These are phyloP conservation scores for Tetranychus piercei DNA, from an alignment of 2,888 invertebrate genomes.

Conservation along the genomic window DNA sequence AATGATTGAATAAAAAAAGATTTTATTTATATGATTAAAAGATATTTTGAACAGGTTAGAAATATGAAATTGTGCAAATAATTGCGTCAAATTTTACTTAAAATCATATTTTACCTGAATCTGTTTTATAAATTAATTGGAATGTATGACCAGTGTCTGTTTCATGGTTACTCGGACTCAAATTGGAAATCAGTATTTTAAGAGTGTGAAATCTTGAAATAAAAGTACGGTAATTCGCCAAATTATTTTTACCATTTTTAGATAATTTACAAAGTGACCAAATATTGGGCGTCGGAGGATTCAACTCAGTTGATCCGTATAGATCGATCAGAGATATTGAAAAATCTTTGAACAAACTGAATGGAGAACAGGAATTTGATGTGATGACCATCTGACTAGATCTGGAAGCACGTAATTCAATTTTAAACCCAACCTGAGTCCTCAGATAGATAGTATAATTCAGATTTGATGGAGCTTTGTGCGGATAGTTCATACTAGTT, in stretches of 20 bases:
- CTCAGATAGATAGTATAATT: constrained; percentile 30
- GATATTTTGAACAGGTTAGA: too few species aligned
- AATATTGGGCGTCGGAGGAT: constrained; percentile 13
- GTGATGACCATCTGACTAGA: background rate
- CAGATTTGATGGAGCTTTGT: constrained; percentile 37
- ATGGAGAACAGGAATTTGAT: background rate
- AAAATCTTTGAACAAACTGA: background rate
- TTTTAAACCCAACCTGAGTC: constrained; percentile 22
- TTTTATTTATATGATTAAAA: background rate
- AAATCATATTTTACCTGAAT: background rate
- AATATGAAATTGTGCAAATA: too few species aligned
- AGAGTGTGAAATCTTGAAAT: background rate
- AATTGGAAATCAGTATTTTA: background rate
- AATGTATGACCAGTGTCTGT: background rate
- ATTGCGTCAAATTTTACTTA: background rate
- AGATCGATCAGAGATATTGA: constrained; percentile 8
- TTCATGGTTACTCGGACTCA: background rate
- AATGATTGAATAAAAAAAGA: constrained; percentile 11
- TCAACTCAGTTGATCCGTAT: constrained; percentile 7
- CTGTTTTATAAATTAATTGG: constrained; percentile 3
- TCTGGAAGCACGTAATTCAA: constrained; percentile 18
- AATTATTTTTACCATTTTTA: background rate
- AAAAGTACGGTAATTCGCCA: background rate
- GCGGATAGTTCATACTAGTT: constrained; percentile 43
- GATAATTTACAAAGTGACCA: constrained; percentile 14